A percentile compares a stretch with the other conserved stretches of the same genome.
phyloP scores from a whole-genome alignment of 2,888 invertebrate genomes.

The Scotopteryx bipunctaria region DNA sequence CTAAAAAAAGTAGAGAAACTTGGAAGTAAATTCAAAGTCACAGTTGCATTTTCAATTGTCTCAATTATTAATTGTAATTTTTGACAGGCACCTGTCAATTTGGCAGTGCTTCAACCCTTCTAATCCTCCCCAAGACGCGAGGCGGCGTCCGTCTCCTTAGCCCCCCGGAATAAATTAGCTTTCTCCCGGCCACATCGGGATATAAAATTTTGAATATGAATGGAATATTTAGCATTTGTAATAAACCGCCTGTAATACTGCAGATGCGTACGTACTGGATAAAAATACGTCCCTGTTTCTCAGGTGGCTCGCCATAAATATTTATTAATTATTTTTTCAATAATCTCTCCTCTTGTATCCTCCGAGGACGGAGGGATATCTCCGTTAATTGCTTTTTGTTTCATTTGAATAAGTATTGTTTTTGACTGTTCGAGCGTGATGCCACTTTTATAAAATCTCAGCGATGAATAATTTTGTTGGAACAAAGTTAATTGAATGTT shows the following conservation, averaged over 20 bases:
- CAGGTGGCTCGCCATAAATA: slow-evolving; percentile 82
- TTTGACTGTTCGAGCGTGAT: slow-evolving; percentile 78
- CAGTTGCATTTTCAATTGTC: slow-evolving; percentile 64
- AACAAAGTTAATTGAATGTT: slow-evolving; percentile 65
- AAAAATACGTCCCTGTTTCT: slow-evolving; percentile 73
- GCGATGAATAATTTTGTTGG: slow-evolving; percentile 73
- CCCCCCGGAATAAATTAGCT: slow-evolving; percentile 90
- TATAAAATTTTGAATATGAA: slow-evolving; percentile 96
- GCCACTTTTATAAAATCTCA: slow-evolving; percentile 72
- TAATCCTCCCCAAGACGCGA: slow-evolving; percentile 80
- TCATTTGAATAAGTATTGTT: slow-evolving; percentile 84
- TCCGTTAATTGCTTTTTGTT: slow-evolving; percentile 83
- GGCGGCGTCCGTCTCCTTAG: slow-evolving; percentile 73
- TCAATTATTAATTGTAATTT: slow-evolving; percentile 83
- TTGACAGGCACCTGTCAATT: slow-evolving; percentile 83
- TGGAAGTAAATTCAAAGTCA: slow-evolving; percentile 21
- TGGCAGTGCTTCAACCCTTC: slow-evolving; percentile 78
- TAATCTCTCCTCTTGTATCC: slow-evolving; percentile 79
- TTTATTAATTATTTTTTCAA: slow-evolving; percentile 84
- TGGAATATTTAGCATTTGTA: slow-evolving; percentile 93
- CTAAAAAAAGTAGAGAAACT: too few relatives aligned
- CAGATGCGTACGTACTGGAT: slow-evolving; percentile 78
- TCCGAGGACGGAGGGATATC: slow-evolving; percentile 78
- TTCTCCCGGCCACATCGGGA: slow-evolving; percentile 87
- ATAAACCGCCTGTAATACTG: slow-evolving; percentile 85